phyloP scores from a whole-genome alignment of 2,113 vertebrate species.

The Xenopus laevis region DNA sequence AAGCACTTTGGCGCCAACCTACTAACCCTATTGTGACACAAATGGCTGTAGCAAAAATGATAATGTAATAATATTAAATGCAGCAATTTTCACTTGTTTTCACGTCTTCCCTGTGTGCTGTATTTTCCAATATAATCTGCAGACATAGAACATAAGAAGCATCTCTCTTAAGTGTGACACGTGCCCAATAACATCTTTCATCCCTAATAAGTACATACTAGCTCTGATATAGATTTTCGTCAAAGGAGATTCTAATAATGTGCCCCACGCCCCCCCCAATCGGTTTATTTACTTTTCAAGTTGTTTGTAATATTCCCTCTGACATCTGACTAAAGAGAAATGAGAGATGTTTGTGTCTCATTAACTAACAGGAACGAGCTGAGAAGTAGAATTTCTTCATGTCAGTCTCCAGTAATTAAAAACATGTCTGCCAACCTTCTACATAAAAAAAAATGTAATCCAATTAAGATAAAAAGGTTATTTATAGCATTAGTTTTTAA shows the following conservation, averaged over 20 bases:
- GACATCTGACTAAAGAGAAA: slow-evolving; percentile 54
- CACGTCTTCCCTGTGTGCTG: too few relatives aligned
- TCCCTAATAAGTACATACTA: not conserved
- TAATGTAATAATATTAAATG: too few relatives aligned
- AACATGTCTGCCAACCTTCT: slow-evolving; percentile 65
- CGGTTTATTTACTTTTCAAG: slow-evolving; percentile 63
- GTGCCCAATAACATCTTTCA: not conserved
- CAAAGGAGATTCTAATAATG: too few relatives aligned
- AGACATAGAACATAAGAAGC: too few relatives aligned
- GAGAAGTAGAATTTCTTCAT: slow-evolving; percentile 58
- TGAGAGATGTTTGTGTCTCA: slow-evolving; percentile 58
- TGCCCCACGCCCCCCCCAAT: not conserved
- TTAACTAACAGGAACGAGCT: slow-evolving; percentile 71
- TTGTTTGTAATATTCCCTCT: slow-evolving; percentile 55
- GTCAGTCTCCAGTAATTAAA: slow-evolving; percentile 75
- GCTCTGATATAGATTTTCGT: too few relatives aligned
- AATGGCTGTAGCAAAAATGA: too few relatives aligned
- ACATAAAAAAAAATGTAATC: slow-evolving; percentile 44
- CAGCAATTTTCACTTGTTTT: too few relatives aligned
- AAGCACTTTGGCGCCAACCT: too few relatives aligned
- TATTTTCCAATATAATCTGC: too few relatives aligned
- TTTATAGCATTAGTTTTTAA: slow-evolving; percentile 38
- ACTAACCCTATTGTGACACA: too few relatives aligned
- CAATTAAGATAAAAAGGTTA: slow-evolving; percentile 46
- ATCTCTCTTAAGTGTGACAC: too few relatives aligned